These are phyloP conservation scores for Glyphotaelius pellucidus DNA, from an alignment of 2,888 invertebrate genomes.

Conservation along the genomic window DNA sequence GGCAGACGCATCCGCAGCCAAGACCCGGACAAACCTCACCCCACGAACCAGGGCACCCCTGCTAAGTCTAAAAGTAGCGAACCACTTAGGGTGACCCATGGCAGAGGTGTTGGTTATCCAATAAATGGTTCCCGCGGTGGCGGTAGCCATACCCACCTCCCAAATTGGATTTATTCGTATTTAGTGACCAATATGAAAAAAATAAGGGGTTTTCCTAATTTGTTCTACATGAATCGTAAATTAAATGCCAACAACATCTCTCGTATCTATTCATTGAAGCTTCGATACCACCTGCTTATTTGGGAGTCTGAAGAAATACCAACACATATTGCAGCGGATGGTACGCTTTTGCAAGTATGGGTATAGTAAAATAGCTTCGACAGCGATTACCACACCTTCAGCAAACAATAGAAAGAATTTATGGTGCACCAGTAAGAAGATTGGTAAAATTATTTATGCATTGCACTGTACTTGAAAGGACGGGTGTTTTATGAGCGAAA, in stretches of 20 bases:
- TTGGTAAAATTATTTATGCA: conserved; percentile 56
- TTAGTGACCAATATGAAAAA: neutral
- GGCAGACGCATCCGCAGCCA: no score
- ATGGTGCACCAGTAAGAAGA: conserved; percentile 49
- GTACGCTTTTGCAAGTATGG: neutral
- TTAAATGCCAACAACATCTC: neutral
- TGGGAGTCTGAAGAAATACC: neutral
- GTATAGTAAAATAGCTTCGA: neutral
- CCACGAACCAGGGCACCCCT: no score
- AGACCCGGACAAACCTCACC: no score
- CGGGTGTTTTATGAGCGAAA: conserved; percentile 53
- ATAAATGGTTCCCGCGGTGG: no score
- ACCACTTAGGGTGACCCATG: no score
- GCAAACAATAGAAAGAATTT: conserved; percentile 51
- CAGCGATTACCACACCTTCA: conserved; percentile 22
- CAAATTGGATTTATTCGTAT: no score
- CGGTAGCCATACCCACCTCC: no score
- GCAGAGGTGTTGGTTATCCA: no score
- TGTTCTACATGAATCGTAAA: neutral
- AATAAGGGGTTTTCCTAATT: neutral
- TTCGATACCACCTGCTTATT: neutral
- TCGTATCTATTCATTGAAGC: no score
- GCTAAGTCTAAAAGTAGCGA: no score
- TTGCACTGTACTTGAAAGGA: conserved; percentile 47
- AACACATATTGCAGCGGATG: neutral